phyloP scores from a whole-genome alignment of 2,888 invertebrate genomes.

The Rhingia campestris region DNA sequence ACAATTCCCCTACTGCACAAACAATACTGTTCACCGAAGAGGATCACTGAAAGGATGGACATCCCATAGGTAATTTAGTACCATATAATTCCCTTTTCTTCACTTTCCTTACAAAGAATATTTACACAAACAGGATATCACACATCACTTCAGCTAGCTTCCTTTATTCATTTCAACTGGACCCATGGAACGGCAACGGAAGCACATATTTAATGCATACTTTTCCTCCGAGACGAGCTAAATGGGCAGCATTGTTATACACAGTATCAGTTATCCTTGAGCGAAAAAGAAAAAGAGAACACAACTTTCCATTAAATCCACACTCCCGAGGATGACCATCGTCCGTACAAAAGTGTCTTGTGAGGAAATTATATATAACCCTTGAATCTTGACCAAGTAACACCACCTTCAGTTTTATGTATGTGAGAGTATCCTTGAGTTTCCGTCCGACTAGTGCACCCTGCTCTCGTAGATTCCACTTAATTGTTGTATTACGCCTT shows the following conservation, averaged over 20 bases:
- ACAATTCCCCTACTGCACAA: no score
- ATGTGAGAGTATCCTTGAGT: not conserved
- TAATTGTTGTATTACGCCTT: conserved; percentile 53
- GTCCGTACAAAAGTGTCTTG: conserved; percentile 7
- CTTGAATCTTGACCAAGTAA: conserved; percentile 25
- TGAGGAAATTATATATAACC: conserved; percentile 22
- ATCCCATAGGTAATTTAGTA: no score
- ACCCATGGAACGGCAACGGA: not conserved
- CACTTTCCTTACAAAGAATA: conserved; percentile 22
- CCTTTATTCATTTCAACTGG: not conserved
- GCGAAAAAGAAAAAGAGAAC: not conserved
- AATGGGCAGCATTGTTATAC: not conserved
- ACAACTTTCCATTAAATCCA: conserved; percentile 36
- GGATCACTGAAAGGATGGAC: no score
- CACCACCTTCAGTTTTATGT: conserved; percentile 21
- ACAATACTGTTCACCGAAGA: no score
- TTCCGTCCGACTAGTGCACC: conserved; percentile 18
- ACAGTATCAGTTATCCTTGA: not conserved
- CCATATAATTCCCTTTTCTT: conserved; percentile 2
- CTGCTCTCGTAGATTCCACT: conserved; percentile 6
- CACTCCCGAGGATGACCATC: conserved; percentile 14
- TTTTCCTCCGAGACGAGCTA: not conserved
- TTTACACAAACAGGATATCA: not conserved
- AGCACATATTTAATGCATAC: not conserved
- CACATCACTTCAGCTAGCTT: conserved; percentile 9